These are phyloP conservation scores for Bettongia penicillata DNA, from an alignment of 2,113 vertebrate genomes.

Conservation along the genomic window DNA sequence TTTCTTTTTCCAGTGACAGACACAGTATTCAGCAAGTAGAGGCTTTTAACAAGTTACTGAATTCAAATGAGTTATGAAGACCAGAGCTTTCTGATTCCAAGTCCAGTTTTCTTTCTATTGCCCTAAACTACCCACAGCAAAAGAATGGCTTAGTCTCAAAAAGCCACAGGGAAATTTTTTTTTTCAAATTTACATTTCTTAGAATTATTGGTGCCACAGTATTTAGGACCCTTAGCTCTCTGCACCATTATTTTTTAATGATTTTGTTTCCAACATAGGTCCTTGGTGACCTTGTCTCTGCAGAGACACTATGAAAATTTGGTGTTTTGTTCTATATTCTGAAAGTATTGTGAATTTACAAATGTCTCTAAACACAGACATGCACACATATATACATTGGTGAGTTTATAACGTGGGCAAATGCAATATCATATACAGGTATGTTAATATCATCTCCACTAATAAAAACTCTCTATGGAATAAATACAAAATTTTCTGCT, in stretches of 20 bases:
- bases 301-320: conserved; percentile 49
- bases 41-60: not conserved
- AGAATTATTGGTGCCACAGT: conserved; percentile 45
- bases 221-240: conserved; percentile 62
- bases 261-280: conserved; percentile 68
- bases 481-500: not conserved
- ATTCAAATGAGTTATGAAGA: not conserved
- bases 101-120: not conserved
- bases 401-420: conserved; percentile 41
- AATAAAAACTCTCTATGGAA: not conserved
- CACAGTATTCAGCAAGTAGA: not conserved
- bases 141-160: not conserved
- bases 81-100: not conserved
- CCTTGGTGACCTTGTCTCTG: conserved; percentile 32
- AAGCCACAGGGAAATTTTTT: not conserved
- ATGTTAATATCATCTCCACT: not conserved
- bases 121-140: not conserved
- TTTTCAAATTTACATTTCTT: conserved; percentile 14
- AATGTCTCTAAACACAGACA: conserved; percentile 49
- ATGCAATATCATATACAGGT: not conserved
- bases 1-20: not conserved
- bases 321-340: conserved; percentile 63
- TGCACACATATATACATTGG: not conserved
- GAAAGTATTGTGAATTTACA: conserved; percentile 56
- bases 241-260: conserved; percentile 70